A percentile compares a stretch with the other conserved stretches of the same genome.
phyloP scores from a whole-genome alignment of 2,888 invertebrate genomes.

The Monochamus alternatus region DNA sequence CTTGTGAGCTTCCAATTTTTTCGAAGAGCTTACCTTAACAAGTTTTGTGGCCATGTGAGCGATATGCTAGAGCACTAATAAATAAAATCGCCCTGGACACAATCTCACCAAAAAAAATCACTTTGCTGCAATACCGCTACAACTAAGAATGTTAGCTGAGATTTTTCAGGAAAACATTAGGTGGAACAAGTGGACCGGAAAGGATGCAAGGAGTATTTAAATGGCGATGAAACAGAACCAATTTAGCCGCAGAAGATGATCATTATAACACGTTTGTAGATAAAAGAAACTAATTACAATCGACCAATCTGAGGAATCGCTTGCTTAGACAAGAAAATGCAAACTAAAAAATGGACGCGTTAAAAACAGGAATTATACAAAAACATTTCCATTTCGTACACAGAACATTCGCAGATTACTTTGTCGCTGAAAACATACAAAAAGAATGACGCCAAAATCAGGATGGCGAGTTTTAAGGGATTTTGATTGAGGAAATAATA shows the following conservation, averaged over 20 bases:
- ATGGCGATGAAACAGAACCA: not conserved
- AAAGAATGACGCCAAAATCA: not conserved
- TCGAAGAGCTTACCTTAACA: no score
- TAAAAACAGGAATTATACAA: slow-evolving; percentile 4
- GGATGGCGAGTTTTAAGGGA: not conserved
- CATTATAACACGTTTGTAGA: slow-evolving; percentile 30
- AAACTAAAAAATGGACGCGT: not conserved
- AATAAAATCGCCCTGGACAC: not conserved
- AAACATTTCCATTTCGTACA: slow-evolving; percentile 7
- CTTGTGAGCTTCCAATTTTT: no score
- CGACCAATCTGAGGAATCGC: not conserved
- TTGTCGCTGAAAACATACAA: not conserved
- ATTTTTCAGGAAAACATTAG: not conserved
- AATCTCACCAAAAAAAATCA: no score
- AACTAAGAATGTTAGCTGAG: not conserved
- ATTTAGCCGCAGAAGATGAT: slow-evolving; percentile 4
- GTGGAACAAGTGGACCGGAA: slow-evolving; percentile 10
- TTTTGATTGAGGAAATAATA: not conserved
- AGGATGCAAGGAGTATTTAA: slow-evolving; percentile 27
- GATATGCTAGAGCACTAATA: slow-evolving; percentile 16
- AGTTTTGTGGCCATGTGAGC: slow-evolving; percentile 1
- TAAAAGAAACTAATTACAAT: slow-evolving; percentile 16
- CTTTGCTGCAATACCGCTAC: no score
- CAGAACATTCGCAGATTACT: slow-evolving; percentile 21
- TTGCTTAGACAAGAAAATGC: no score